A percentile compares a stretch with the other conserved stretches of the same genome.
phyloP scores from a whole-genome alignment of 2,113 vertebrate species.

The Festucalex cinctus region DNA sequence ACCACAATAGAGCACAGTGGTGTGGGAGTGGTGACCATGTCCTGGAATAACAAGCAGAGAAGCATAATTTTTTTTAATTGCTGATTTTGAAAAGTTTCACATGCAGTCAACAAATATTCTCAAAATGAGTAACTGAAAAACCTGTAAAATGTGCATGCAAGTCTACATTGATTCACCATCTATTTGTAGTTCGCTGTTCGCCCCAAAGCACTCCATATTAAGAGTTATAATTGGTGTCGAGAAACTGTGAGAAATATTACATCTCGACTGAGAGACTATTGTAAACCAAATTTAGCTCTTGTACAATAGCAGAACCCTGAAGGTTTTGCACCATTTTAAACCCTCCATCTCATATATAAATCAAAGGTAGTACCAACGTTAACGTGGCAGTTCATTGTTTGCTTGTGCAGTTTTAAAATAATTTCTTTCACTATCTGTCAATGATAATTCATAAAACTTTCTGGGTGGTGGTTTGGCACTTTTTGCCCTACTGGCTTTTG shows the following conservation, averaged over 20 bases:
- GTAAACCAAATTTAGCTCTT: no score
- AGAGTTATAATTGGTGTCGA: background rate
- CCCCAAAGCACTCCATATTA: background rate
- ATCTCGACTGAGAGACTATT: no score
- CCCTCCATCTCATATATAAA: no score
- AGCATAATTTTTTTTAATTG: background rate
- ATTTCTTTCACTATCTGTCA: slow-evolving; percentile 14
- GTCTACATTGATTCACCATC: background rate
- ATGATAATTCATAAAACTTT: slow-evolving; percentile 38
- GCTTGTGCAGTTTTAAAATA: slow-evolving; percentile 30
- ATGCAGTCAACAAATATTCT: background rate
- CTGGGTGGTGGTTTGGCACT: background rate
- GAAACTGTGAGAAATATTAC: background rate
- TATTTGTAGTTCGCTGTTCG: background rate
- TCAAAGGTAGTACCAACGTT: no score
- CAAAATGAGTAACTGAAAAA: background rate
- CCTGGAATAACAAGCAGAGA: slow-evolving; percentile 59
- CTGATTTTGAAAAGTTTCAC: background rate
- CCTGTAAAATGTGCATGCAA: background rate
- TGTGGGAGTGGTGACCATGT: slow-evolving; percentile 14
- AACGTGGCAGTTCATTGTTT: background rate
- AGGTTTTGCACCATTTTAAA: no score
- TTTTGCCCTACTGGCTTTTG: background rate
- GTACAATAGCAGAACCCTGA: no score
- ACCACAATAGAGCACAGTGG: slow-evolving; percentile 28